Base-by-base conservation (phyloP, 2,797 vertebrate genomes). In the Champsocephalus gunnari region DNA sequence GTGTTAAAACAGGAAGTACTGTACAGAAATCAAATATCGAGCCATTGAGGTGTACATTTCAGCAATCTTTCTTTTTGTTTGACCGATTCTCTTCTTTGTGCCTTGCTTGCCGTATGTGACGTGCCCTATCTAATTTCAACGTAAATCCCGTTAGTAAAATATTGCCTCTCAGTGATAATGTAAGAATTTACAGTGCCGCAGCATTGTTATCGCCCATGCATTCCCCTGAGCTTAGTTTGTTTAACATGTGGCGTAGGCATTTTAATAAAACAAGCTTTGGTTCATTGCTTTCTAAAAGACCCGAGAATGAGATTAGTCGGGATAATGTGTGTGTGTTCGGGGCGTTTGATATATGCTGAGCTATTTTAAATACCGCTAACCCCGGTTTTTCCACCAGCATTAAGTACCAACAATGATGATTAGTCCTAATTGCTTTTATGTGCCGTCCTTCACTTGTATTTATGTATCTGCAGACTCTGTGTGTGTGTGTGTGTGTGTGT, bases 371-470 rank as follows among this genome's bases (percentile, higher is more conserved):
- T 87, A 87, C 86, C 81, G 85, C 88, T 79, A 85, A 88, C 81
- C 79, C 64, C 32, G 73, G 74, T 87, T 67, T 82, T 88, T 86
- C 87, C 86, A 63, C 66, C 79, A 65, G 79, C 72, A 82, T 86
- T 80, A 83, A 87, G 81, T 66, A 82, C 77, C 80, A 79, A 91
- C 86, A 88, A 88, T 92, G 73, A 90, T 92, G 86, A 92, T 92
- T 85, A 83, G 86, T 88, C 87, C 82, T 89, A 91, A 92, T 92
- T 91, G 87, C 79, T 79, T 91, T 90, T 86, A 88, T 89, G 87
- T 80, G 63, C 81, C 51, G 49, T 82, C 85, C 71, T 76, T 91
- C 87, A 82, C 47, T 82, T 90, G 87, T 89, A 88, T 92, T 86
- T 87, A 87, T 87, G 85, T 61, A 77, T 63, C 64, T 76, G 76